A percentile compares a stretch with the other conserved stretches of the same genome.
Conservation (phyloP, 92 coral and sea anemone genomes). For the Heteractis magnifica region DNA sequence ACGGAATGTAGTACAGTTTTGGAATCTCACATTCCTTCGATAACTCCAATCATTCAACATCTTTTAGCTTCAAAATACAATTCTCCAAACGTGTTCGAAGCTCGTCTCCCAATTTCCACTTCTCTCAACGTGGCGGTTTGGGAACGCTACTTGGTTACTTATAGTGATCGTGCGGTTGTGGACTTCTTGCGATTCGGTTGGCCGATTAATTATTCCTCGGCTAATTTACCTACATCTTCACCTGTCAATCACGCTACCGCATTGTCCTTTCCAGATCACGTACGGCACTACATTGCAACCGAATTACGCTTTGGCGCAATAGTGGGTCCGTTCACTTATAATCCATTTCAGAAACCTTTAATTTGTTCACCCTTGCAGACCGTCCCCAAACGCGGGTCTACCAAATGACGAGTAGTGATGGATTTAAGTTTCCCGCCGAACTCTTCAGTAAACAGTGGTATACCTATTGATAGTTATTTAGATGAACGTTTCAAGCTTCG, state of each 20-base stretch:
- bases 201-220: background rate
- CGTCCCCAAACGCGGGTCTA: background rate
- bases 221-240: too few relatives aligned
- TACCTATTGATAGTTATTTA: background rate
- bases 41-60: background rate
- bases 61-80: background rate
- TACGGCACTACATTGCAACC: constrained; percentile 8
- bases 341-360: background rate
- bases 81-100: constrained; percentile 3
- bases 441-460: constrained; percentile 1
- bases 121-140: background rate
- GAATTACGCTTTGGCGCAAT: constrained; percentile 15
- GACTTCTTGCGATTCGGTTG: constrained; percentile 10
- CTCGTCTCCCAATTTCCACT: background rate
- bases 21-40: too few relatives aligned
- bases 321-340: background rate
- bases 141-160: background rate
- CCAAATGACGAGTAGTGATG: too few relatives aligned
- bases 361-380: background rate
- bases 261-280: background rate
- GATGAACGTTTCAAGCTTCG: background rate
- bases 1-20: too few relatives aligned
- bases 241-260: constrained; percentile 16
- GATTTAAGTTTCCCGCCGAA: background rate
- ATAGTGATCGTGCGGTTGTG: constrained; percentile 1